Evolutionary conservation across 2,113 vertebrate species (phyloP).

Genomic region (Andinoacara biseriatus): DNA sequence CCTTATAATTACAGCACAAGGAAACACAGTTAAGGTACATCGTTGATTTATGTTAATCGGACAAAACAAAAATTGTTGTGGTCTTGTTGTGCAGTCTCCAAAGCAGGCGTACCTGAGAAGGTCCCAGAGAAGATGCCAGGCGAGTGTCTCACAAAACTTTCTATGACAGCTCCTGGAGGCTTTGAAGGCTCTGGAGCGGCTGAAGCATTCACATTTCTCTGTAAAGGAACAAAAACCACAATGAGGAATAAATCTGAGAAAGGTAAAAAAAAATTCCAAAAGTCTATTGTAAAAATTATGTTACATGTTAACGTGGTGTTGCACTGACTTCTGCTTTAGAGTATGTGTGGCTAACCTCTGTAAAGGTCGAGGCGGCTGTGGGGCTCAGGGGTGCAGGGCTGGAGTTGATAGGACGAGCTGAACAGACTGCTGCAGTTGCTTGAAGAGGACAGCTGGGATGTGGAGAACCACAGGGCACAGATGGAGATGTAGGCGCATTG

Average conservation of each 20-base stretch:
- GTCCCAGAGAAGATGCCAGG: constrained; percentile 95
- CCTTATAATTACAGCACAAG: background rate
- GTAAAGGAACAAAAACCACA: background rate
- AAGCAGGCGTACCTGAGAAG: constrained; percentile 84
- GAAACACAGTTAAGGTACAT: background rate
- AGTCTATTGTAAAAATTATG: background rate
- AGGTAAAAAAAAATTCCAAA: background rate
- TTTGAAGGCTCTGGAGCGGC: constrained; percentile 62
- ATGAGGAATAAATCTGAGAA: background rate
- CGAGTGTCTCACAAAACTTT: constrained; percentile 93
- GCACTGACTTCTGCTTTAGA: background rate
- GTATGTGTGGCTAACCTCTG: constrained; percentile 79
- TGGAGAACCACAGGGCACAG: constrained; percentile 5
- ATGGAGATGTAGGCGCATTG: background rate
- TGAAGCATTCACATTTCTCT: constrained; percentile 20
- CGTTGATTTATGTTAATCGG: background rate
- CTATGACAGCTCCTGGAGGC: constrained; percentile 89
- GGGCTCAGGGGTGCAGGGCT: constrained; percentile 65
- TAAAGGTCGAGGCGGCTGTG: constrained; percentile 74
- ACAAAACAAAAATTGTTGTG: background rate
- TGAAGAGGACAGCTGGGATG: constrained; percentile 11
- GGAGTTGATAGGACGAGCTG: constrained; percentile 76
- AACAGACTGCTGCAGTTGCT: constrained; percentile 29
- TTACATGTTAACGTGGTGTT: background rate
- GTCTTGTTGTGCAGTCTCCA: background rate